phyloP scores from a whole-genome alignment of 2,888 invertebrate species.

The Charanyca ferruginea region DNA sequence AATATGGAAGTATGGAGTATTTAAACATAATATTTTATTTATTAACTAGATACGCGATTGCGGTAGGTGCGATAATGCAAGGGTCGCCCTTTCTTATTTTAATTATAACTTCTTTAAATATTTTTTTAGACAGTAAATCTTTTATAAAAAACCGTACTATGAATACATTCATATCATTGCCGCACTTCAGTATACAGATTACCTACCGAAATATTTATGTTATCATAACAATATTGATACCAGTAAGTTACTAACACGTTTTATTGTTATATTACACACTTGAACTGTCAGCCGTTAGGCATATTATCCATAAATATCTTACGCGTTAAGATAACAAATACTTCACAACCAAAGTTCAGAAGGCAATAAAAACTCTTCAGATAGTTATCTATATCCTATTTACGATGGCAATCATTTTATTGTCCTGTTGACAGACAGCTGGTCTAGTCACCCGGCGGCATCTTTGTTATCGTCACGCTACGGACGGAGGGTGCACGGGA shows the following conservation, averaged over 20 bases:
- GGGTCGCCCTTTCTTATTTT: too few relatives aligned
- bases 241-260: slow-evolving; percentile 15
- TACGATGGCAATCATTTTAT: slow-evolving; percentile 36
- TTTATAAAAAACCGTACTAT: neutral
- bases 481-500: slow-evolving; percentile 77
- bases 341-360: slow-evolving; percentile 25
- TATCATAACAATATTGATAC: slow-evolving; percentile 34
- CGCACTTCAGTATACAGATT: slow-evolving; percentile 11
- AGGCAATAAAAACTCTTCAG: slow-evolving; percentile 28
- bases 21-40: too few relatives aligned
- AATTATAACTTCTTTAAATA: too few relatives aligned
- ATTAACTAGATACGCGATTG: too few relatives aligned
- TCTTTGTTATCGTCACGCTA: slow-evolving; percentile 49
- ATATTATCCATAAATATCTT: slow-evolving; percentile 22
- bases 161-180: neutral
- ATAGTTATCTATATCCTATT: slow-evolving; percentile 46
- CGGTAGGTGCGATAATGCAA: too few relatives aligned
- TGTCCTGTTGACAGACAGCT: slow-evolving; percentile 39
- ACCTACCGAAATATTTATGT: slow-evolving; percentile 26
- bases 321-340: slow-evolving; percentile 31
- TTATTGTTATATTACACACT: slow-evolving; percentile 29
- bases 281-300: slow-evolving; percentile 23
- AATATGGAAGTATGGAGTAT: too few relatives aligned
- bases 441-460: slow-evolving; percentile 34
- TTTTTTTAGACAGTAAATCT: neutral